A percentile compares a stretch with the other conserved stretches of the same genome.
These are phyloP conservation scores for Synergus gifuensis DNA, from an alignment of 2,888 invertebrate species.

Conservation along the genomic window DNA sequence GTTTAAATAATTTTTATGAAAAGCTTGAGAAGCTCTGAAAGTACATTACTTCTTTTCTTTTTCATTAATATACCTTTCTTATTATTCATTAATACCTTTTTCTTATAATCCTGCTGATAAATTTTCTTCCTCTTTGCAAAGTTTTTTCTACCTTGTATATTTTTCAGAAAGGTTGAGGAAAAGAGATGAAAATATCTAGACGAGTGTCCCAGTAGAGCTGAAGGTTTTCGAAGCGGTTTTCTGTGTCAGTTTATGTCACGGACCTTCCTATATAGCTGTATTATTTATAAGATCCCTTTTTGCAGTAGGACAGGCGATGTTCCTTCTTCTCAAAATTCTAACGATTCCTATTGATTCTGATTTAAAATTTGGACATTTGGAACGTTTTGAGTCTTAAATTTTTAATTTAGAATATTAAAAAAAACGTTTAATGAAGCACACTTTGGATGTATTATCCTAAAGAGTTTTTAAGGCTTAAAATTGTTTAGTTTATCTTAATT, in stretches of 20 bases:
- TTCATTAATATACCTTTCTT: no score
- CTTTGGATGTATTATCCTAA: no score
- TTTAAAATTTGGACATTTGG: no score
- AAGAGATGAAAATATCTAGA: neutral
- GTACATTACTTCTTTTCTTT: neutral
- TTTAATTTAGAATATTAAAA: no score
- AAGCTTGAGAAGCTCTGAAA: neutral
- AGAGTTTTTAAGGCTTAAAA: no score
- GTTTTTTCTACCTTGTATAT: neutral
- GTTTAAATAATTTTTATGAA: no score
- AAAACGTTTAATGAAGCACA: no score
- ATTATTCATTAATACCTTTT: conserved; percentile 29
- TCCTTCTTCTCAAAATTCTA: neutral
- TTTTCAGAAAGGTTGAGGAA: neutral
- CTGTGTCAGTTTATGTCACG: conserved; percentile 8
- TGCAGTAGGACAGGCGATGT: conserved; percentile 27
- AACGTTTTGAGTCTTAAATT: no score
- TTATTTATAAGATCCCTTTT: conserved; percentile 23
- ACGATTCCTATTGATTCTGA: no score
- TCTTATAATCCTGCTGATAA: conserved; percentile 20
- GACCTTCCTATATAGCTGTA: neutral
- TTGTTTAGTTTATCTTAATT: no score
- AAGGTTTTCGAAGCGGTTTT: conserved; percentile 12
- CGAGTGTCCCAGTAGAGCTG: neutral
- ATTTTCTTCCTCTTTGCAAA: neutral